Percentiles rank a stretch among this genome's conserved stretches.
phyloP scores from a whole-genome alignment of 37 sponge, comb jelly and placozoan species.

The Diacarnus erythraeanus region DNA sequence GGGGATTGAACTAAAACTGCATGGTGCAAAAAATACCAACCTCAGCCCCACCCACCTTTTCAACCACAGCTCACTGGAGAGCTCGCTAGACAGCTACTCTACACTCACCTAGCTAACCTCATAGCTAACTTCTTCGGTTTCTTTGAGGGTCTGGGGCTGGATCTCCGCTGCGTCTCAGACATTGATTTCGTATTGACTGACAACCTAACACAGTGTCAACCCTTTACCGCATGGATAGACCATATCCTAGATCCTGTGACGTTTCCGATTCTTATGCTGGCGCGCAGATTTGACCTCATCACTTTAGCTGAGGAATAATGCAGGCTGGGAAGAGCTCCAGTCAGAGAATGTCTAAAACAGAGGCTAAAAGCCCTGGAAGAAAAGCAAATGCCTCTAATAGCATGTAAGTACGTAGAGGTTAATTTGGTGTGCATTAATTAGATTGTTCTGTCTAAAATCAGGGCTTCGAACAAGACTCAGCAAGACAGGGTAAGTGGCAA shows the following conservation, averaged over 20 bases:
- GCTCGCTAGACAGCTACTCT: no score
- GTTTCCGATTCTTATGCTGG: no score
- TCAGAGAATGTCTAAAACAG: not conserved
- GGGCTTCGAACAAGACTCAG: not conserved
- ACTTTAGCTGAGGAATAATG: no score
- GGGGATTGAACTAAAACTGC: slow-evolving; percentile 9
- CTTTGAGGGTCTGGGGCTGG: slow-evolving; percentile 47
- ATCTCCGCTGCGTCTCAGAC: no score
- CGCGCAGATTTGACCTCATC: no score
- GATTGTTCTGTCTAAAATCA: not conserved
- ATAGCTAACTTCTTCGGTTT: slow-evolving; percentile 28
- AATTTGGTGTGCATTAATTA: not conserved
- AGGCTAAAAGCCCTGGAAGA: not conserved
- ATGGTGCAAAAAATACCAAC: not conserved
- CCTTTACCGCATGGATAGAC: no score
- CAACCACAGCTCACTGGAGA: no score
- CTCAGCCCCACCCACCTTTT: slow-evolving; percentile 8
- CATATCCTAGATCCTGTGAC: no score
- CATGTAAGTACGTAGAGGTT: not conserved
- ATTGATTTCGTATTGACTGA: no score
- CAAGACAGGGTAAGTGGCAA: not conserved
- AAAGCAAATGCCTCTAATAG: not conserved
- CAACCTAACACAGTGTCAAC: no score
- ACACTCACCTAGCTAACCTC: slow-evolving; percentile 17
- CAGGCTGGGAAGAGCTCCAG: slow-evolving; percentile 28